Percentiles rank a stretch among this genome's conserved stretches.
phyloP scores from a whole-genome alignment of 2,113 vertebrate genomes.

The Strix uralensis region DNA sequence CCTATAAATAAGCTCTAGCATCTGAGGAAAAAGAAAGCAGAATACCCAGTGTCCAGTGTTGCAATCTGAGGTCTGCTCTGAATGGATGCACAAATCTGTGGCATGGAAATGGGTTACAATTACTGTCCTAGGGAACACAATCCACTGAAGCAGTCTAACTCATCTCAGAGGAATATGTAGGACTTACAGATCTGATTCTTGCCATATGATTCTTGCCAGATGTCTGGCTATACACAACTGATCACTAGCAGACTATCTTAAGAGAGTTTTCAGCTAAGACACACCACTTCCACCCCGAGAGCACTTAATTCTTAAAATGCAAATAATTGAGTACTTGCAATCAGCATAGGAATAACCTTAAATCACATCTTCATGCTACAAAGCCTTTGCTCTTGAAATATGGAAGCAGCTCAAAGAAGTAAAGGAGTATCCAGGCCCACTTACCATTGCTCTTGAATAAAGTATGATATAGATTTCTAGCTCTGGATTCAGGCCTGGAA shows the following conservation, averaged over 20 bases:
- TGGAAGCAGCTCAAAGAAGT: background rate
- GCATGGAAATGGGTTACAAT: background rate
- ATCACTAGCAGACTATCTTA: background rate
- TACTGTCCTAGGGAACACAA: background rate
- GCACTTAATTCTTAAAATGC: conserved; percentile 12
- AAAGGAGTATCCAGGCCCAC: background rate
- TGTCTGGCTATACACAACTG: background rate
- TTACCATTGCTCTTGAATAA: background rate
- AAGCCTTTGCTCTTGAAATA: background rate
- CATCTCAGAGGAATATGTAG: background rate
- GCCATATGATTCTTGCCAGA: background rate
- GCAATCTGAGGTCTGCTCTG: background rate
- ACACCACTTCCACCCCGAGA: background rate
- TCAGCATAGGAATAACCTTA: background rate
- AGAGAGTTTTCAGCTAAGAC: background rate
- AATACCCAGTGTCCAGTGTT: background rate
- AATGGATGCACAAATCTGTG: background rate
- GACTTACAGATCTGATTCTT: background rate
- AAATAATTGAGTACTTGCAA: background rate
- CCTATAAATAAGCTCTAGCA: background rate
- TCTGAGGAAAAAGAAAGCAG: background rate
- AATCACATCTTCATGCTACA: background rate
- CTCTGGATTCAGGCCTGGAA: conserved; percentile 19
- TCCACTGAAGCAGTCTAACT: background rate
- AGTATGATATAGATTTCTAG: background rate